These are phyloP conservation scores for Taeniopygia guttata DNA, from an alignment of 2,797 vertebrate genomes.

Conservation along the genomic window DNA sequence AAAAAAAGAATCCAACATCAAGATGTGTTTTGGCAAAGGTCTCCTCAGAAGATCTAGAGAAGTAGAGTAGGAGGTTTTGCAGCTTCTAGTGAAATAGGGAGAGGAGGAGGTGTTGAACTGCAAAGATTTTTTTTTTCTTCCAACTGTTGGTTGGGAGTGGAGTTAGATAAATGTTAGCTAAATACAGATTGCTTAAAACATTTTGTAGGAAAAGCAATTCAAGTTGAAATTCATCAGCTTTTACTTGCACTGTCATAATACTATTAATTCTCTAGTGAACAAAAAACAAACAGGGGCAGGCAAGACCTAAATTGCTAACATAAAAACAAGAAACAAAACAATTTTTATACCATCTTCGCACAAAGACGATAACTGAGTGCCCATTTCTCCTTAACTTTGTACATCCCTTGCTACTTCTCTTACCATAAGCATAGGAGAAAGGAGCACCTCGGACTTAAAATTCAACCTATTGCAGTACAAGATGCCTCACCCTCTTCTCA, in stretches of 20 bases:
- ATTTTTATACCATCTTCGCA: not conserved
- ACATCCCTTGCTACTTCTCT: not conserved
- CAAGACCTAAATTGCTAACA: conserved; percentile 9
- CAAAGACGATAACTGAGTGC: not conserved
- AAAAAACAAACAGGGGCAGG: conserved; percentile 53
- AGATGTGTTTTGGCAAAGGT: conserved; percentile 53
- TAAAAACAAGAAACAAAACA: conserved; percentile 5
- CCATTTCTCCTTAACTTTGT: not conserved
- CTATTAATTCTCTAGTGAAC: conserved; percentile 50
- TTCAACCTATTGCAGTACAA: not conserved
- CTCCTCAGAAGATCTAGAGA: conserved; percentile 10
- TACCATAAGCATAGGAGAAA: fast-evolving
- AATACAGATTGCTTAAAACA: conserved; percentile 58
- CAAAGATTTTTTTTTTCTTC: conserved; percentile 61
- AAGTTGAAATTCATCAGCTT: conserved; percentile 45
- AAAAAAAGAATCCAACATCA: not conserved
- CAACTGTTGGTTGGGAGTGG: conserved; percentile 48
- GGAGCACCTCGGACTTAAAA: not conserved
- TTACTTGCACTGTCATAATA: conserved; percentile 63
- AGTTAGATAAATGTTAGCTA: conserved; percentile 65
- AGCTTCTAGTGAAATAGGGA: conserved; percentile 44
- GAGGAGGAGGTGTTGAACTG: conserved; percentile 60
- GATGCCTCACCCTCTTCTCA: not conserved
- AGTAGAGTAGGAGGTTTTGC: conserved; percentile 56
- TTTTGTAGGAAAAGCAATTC: conserved; percentile 47